Conservation (phyloP, 2,888 invertebrate genomes). For the Netelia fuscicornis region DNA sequence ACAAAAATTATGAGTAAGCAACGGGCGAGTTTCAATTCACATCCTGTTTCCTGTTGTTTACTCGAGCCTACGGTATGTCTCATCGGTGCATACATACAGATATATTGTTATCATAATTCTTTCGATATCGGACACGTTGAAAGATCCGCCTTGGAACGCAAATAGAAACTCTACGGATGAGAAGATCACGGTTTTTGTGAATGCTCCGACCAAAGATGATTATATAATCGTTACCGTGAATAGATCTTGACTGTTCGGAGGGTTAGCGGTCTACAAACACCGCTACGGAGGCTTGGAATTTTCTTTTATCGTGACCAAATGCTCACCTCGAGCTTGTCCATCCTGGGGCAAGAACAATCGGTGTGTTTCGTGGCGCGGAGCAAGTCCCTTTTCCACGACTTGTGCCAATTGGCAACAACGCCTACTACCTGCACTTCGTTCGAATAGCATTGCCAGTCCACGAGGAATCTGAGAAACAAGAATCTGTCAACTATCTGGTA, state of each 20-base stretch:
- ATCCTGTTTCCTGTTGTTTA: too few species aligned
- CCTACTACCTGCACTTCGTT: neutral
- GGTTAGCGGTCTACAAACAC: neutral
- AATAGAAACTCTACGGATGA: slow-evolving; percentile 37
- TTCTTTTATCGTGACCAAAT: neutral
- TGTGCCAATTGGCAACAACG: slow-evolving; percentile 47
- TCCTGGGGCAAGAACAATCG: neutral
- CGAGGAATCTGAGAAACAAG: neutral
- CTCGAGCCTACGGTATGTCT: neutral
- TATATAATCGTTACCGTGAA: slow-evolving; percentile 43
- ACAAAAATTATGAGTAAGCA: too few species aligned
- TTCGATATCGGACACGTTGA: neutral
- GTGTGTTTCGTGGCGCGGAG: neutral
- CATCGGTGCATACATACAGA: neutral
- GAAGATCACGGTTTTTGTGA: slow-evolving; percentile 28
- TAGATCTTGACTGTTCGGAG: slow-evolving; percentile 42
- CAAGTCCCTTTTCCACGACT: slow-evolving; percentile 12
- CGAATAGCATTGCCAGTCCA: neutral
- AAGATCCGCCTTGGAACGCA: slow-evolving; percentile 4
- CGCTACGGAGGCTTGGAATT: neutral
- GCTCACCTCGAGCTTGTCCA: neutral
- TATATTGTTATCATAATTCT: neutral
- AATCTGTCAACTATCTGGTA: neutral
- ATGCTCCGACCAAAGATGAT: slow-evolving; percentile 40
- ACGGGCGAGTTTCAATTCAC: too few species aligned